Conservation (phyloP, 2,888 invertebrate species). For the Drosophila maculinotata region DNA sequence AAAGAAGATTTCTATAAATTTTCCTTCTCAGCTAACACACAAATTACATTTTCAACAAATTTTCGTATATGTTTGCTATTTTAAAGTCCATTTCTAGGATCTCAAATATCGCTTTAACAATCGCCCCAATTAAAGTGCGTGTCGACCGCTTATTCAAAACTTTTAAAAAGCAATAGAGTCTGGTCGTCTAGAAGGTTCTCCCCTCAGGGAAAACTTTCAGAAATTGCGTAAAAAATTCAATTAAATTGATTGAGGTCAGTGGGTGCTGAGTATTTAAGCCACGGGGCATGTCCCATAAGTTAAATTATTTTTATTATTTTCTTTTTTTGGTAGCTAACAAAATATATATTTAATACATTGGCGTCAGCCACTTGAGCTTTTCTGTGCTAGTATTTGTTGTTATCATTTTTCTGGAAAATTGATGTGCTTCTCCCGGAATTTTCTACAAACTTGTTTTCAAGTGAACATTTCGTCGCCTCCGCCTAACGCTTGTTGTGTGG, state of each 20-base stretch:
- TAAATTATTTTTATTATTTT: slow-evolving; percentile 44
- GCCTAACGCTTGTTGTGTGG: slow-evolving; percentile 8
- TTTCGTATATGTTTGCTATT: no score
- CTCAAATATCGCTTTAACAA: background rate
- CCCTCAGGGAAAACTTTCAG: slow-evolving; percentile 9
- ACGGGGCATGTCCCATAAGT: slow-evolving; percentile 35
- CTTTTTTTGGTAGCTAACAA: slow-evolving; percentile 1
- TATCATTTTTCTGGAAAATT: slow-evolving; percentile 4
- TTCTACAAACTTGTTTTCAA: slow-evolving; percentile 13
- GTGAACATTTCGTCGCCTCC: slow-evolving; percentile 17
- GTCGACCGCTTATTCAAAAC: slow-evolving; percentile 1
- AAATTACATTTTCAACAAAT: no score
- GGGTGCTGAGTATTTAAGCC: slow-evolving; percentile 13
- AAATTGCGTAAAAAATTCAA: slow-evolving; percentile 48
- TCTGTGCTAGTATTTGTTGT: background rate
- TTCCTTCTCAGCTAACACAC: no score
- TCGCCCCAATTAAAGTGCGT: background rate
- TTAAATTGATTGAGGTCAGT: slow-evolving; percentile 65
- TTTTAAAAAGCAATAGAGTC: slow-evolving; percentile 5
- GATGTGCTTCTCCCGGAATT: slow-evolving; percentile 14
- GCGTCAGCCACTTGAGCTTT: slow-evolving; percentile 23
- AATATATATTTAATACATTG: slow-evolving; percentile 22
- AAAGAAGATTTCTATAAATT: no score
- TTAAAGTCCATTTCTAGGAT: no score
- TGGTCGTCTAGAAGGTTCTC: slow-evolving; percentile 8